phyloP scores from a whole-genome alignment of 2,797 vertebrate species.

The Cheirogaleus major region DNA sequence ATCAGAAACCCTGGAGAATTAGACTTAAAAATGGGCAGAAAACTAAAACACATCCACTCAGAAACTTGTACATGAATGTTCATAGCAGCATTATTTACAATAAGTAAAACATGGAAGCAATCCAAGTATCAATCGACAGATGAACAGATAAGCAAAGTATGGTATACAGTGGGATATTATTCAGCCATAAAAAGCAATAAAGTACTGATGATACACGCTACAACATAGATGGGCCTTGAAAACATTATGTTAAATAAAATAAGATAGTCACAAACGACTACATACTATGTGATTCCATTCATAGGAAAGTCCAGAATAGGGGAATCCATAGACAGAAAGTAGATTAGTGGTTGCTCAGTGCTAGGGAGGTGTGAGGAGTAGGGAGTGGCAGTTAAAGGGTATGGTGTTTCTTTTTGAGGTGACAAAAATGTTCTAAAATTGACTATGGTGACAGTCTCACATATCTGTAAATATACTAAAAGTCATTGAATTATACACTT shows the following conservation, averaged over 20 bases:
- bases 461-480: background rate
- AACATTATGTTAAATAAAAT: background rate
- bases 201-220: background rate
- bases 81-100: background rate
- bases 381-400: background rate
- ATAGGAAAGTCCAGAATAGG: background rate
- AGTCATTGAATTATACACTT: background rate
- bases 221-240: background rate
- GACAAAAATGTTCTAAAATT: constrained; percentile 7
- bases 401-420: background rate
- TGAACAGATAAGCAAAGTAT: background rate
- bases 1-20: constrained; percentile 1
- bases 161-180: background rate
- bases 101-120: background rate
- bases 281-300: background rate
- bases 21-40: background rate
- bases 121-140: background rate
- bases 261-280: background rate
- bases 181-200: background rate
- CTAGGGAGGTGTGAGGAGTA: background rate
- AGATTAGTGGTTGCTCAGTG: background rate
- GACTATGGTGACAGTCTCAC: background rate
- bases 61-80: background rate
- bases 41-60: background rate
- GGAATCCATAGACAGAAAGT: background rate